A percentile compares a stretch with the other conserved stretches of the same genome.
Evolutionary conservation across 2,797 vertebrate genomes (phyloP).

Genomic region (Cossypha heuglini): DNA sequence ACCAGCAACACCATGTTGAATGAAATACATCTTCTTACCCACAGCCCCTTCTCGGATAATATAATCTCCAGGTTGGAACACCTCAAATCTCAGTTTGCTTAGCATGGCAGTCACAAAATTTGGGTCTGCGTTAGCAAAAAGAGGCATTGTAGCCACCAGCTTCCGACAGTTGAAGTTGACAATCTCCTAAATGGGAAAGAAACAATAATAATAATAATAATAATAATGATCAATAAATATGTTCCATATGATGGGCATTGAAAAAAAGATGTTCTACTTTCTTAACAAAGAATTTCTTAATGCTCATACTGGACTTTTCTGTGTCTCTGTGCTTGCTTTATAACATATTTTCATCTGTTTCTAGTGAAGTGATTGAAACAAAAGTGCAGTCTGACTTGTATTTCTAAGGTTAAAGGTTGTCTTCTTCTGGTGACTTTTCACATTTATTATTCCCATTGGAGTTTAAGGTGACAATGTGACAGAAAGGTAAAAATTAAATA

Average conservation of each 20-base stretch:
- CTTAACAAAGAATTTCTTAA: background rate
- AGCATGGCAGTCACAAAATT: conserved; percentile 98
- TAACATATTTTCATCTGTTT: background rate
- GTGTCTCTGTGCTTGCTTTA: background rate
- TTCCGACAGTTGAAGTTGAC: conserved; percentile 98
- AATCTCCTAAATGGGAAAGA: conserved; percentile 84
- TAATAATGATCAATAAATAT: background rate
- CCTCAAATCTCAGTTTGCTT: conserved; percentile 95
- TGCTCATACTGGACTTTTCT: background rate
- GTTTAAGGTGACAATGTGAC: background rate
- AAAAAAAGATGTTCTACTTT: background rate
- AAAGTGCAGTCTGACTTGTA: background rate
- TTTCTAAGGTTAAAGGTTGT: background rate
- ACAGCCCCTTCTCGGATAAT: conserved; percentile 96
- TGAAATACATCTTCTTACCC: conserved; percentile 99
- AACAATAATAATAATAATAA: background rate
- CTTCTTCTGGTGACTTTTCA: background rate
- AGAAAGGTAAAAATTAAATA: background rate
- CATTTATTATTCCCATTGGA: background rate
- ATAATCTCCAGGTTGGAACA: conserved; percentile 97
- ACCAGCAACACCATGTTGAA: conserved; percentile 94
- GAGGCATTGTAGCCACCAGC: conserved; percentile 95
- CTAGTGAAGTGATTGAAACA: background rate
- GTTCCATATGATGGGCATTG: background rate
- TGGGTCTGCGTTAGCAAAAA: conserved; percentile 96